phyloP scores from a whole-genome alignment of 1,140 invertebrate species.

The Lineus longissimus region DNA sequence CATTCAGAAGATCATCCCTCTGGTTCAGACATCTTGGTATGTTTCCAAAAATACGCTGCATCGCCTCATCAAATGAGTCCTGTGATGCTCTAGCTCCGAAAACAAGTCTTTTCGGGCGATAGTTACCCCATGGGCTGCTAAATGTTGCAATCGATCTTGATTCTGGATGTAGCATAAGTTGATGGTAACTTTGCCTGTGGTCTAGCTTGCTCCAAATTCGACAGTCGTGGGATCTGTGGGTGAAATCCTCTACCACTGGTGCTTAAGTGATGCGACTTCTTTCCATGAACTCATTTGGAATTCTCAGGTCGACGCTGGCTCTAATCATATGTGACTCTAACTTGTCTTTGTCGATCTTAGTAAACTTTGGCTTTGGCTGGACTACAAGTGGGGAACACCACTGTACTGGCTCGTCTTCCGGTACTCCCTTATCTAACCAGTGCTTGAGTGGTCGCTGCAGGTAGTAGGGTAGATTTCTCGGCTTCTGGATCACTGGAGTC shows the following conservation, averaged over 20 bases:
- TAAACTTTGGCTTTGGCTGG: slow-evolving; percentile 1
- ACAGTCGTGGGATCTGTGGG: slow-evolving; percentile 15
- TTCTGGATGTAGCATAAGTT: not conserved
- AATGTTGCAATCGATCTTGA: too few species aligned
- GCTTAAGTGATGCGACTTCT: slow-evolving; percentile 15
- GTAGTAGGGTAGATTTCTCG: not conserved
- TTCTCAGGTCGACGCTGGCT: slow-evolving; percentile 16
- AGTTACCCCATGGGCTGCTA: too few species aligned
- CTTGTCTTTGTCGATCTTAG: not conserved
- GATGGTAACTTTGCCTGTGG: slow-evolving; percentile 16
- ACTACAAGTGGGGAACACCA: slow-evolving; percentile 5
- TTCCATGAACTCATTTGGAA: slow-evolving; percentile 17
- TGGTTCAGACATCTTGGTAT: slow-evolving; percentile 22
- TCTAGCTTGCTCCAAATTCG: slow-evolving; percentile 16
- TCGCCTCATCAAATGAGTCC: slow-evolving; percentile 22
- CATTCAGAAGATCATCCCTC: slow-evolving; percentile 18
- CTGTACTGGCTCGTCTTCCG: not conserved
- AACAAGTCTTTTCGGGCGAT: not conserved
- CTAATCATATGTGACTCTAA: slow-evolving; percentile 20
- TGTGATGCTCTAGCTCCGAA: slow-evolving; percentile 19
- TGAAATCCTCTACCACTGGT: slow-evolving; percentile 18
- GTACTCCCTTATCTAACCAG: not conserved
- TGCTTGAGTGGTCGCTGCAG: not conserved
- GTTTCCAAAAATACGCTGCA: slow-evolving; percentile 17
- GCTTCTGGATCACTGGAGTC: not conserved